Evolutionary conservation across 1,140 invertebrate species (phyloP), one percentile per base, ranked within the genome.

Genomic region (Battus philenor): DNA sequence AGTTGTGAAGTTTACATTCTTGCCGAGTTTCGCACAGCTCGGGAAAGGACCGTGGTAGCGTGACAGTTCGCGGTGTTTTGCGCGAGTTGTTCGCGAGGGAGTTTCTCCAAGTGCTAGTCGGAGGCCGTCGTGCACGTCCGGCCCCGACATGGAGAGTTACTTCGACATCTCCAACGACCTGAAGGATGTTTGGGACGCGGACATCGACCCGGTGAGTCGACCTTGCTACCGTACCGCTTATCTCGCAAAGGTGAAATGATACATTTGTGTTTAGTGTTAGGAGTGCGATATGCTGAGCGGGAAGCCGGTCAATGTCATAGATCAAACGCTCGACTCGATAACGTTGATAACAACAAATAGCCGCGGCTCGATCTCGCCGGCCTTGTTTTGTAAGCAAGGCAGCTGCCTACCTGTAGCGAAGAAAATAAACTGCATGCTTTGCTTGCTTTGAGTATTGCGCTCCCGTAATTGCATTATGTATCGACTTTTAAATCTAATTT

Each of bases 161-260:
- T 91, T 90, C 83, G 91, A 92, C 84, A 89, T 90, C 72, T 88
- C 86, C 44, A 88, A 90, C 62, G 91, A 93, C 81, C 87, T 93
- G 63, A 91, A 90, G 80, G 91, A 93, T 73, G 86, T 93, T 62
- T 93, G 91, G 91, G 92, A 93, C 68, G 89, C 90, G 62, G 92
- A 93, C 86, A 88, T 93, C 62, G 91, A 93, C 76, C 89, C 91
- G 90, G 91, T 93, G 82, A 91, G 90, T 90, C 60, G 59, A 74
- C 68, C 68, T 79, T 78, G 61, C 56, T 45, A 43, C 43, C 50
- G 4, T 66, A 67, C 50, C 59, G 44, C 49, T 73, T 70, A 77
- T 75, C 72, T 55, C 46, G 46, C 33, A 39, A 48, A 66, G 55
- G 51, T 55, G 60, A 63, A 59, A 30, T 34, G 16, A 17, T 20